These are phyloP conservation scores for Polyodon spathula DNA, from an alignment of 2,113 vertebrate genomes.

Conservation along the genomic window DNA sequence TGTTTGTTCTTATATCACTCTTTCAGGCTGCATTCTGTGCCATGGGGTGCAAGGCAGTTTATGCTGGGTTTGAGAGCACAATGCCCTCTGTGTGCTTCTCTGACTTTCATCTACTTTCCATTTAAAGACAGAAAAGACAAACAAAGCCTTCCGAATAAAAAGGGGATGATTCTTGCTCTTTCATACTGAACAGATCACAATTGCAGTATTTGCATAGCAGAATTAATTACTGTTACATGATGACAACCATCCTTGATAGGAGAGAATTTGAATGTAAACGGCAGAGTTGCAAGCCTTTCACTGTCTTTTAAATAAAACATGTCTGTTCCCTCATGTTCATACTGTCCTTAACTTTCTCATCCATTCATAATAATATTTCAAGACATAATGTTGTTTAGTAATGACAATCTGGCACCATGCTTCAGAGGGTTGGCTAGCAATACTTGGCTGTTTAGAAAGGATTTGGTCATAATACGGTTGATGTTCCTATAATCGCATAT, in stretches of 20 bases:
- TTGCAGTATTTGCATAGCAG: not conserved
- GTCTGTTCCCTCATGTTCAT: too few relatives aligned
- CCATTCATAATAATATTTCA: too few relatives aligned
- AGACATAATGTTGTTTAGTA: too few relatives aligned
- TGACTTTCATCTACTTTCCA: not conserved
- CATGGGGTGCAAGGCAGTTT: not conserved
- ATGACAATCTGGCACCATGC: too few relatives aligned
- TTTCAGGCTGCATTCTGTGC: not conserved
- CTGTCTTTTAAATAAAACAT: too few relatives aligned
- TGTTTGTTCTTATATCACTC: not conserved
- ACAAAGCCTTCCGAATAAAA: slow-evolving; percentile 1
- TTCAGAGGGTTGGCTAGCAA: too few relatives aligned
- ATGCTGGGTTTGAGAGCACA: not conserved
- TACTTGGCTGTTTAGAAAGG: too few relatives aligned
- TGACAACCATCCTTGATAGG: too few relatives aligned
- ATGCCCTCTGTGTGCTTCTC: slow-evolving; percentile 1
- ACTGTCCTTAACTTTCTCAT: too few relatives aligned
- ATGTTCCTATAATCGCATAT: too few relatives aligned
- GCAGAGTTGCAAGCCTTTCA: not conserved
- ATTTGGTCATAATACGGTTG: too few relatives aligned
- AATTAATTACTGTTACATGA: slow-evolving; percentile 1
- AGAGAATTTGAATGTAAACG: too few relatives aligned
- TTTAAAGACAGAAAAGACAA: not conserved
- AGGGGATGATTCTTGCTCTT: slow-evolving; percentile 1
- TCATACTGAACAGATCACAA: not conserved